Base-by-base conservation (phyloP, 2,113 vertebrate genomes). In the Oreotrochilus melanogaster region DNA sequence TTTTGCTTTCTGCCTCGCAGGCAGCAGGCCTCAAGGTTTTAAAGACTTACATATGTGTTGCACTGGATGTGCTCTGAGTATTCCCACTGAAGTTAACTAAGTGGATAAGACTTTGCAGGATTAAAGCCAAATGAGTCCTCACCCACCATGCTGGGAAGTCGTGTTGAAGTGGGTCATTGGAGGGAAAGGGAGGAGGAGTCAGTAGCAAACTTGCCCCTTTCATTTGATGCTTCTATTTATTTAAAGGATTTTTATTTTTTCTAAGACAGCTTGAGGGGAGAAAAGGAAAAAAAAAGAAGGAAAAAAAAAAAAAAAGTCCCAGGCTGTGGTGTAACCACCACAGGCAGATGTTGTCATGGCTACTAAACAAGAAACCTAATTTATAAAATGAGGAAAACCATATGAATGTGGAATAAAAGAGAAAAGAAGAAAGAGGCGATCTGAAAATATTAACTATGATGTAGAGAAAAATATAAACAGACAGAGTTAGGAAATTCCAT, bases 311-410 rank as follows among this genome's bases (percentile, higher is more conserved):
- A 35, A 64, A 80, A 85, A 93, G 54, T 28, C 80, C 71, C 85
- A 73, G 78, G 78, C 92, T 96, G 89, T 96, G 93, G 93, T 94
- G 88, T 93, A 95, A 95, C 94, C 92, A 70, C 95, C 48, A 2
- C 78, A 90, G 94, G 65, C 87, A 92, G 87, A 86, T 89, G 95
- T 96, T 96, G 91, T 93, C 93, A 96, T 97, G 89, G 0, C 96
- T 95, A 91, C 94, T 95, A 97, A 97, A 97, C 92, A 96, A 96
- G 96, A 96, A 94, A 95, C 72, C 80, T 95, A 47, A 83, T 93
- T 96, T 95, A 24, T 86, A 95, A 95, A 93, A 96, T 94, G 92
- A 94, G 37, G 62, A 64, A 95, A 96, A 96, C 92, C 93, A 94
- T 54, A 74, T 71, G 89, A 96, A 95, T 31, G 35, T 67, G 92